Conservation (phyloP, 2,797 vertebrate species). For the Pogonophryne albipinna region DNA sequence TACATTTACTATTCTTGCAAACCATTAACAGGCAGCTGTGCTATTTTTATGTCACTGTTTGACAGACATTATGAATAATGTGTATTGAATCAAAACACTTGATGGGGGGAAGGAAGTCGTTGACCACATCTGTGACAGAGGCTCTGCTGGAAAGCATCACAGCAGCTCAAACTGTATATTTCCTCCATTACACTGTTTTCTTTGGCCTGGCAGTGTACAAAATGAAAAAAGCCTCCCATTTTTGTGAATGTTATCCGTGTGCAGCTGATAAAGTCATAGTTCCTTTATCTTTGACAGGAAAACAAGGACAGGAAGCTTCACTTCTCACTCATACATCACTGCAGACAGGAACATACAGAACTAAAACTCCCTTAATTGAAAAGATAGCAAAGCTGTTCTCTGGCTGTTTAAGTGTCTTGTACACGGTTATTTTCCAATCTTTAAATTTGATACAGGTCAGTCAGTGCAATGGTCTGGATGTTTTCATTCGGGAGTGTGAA, state of each 20-base stretch:
- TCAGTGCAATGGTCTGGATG: conserved; percentile 24
- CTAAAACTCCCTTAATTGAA: background rate
- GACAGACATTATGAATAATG: conserved; percentile 24
- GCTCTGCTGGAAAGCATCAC: conserved; percentile 18
- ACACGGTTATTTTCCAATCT: background rate
- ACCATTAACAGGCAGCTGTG: conserved; percentile 2
- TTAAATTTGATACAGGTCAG: background rate
- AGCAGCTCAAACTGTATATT: conserved; percentile 41
- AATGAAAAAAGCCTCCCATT: conserved; percentile 21
- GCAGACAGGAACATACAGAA: background rate
- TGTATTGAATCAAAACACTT: conserved; percentile 32
- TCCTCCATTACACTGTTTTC: conserved; percentile 55
- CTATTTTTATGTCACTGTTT: conserved; percentile 27
- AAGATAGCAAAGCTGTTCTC: background rate
- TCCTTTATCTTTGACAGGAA: conserved; percentile 24
- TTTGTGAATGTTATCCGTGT: conserved; percentile 20
- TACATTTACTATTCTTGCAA: background rate
- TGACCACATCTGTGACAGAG: conserved; percentile 48
- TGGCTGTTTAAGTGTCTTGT: background rate
- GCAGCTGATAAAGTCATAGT: conserved; percentile 32
- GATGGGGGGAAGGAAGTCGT: conserved; percentile 60
- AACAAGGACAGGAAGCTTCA: conserved; percentile 22
- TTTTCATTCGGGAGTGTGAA: conserved; percentile 9
- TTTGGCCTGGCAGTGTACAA: conserved; percentile 38
- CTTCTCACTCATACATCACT: conserved; percentile 5